Percentiles rank a stretch among this genome's conserved stretches.
phyloP scores from a whole-genome alignment of 2,888 invertebrate species.

The Autographa gamma region DNA sequence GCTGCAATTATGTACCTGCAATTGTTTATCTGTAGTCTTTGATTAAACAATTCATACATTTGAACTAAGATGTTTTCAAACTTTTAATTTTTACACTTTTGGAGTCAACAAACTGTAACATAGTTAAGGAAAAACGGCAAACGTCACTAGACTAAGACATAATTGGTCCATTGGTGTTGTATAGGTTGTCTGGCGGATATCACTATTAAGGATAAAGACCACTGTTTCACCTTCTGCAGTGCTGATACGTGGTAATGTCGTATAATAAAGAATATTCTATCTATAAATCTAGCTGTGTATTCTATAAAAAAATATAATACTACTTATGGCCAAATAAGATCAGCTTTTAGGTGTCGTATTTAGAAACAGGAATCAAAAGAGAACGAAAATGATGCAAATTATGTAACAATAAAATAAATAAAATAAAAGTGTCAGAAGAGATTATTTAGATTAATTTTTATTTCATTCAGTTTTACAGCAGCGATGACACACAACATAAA shows the following conservation, averaged over 20 bases:
- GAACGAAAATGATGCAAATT: neutral
- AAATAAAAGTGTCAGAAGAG: neutral
- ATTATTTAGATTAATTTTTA: neutral
- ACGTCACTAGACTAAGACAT: conserved; percentile 13
- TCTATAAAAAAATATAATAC: no score
- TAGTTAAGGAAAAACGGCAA: neutral
- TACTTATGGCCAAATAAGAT: no score
- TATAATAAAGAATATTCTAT: no score
- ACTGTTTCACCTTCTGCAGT: no score
- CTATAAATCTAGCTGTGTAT: no score
- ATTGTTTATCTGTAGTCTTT: conserved; percentile 39
- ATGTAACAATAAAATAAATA: neutral
- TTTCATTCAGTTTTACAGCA: neutral
- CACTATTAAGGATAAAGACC: no score
- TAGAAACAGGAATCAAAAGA: neutral
- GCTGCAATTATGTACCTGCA: conserved; percentile 45
- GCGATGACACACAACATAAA: conserved; percentile 40
- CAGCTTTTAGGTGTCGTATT: neutral
- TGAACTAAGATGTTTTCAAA: conserved; percentile 14
- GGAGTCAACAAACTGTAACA: conserved; percentile 34
- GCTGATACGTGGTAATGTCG: no score
- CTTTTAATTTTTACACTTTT: conserved; percentile 5
- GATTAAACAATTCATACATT: conserved; percentile 29
- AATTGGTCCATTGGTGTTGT: no score
- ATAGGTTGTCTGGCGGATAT: no score